Evolutionary conservation across 1,140 invertebrate species (phyloP).

Genomic region (Penaeus chinensis): DNA sequence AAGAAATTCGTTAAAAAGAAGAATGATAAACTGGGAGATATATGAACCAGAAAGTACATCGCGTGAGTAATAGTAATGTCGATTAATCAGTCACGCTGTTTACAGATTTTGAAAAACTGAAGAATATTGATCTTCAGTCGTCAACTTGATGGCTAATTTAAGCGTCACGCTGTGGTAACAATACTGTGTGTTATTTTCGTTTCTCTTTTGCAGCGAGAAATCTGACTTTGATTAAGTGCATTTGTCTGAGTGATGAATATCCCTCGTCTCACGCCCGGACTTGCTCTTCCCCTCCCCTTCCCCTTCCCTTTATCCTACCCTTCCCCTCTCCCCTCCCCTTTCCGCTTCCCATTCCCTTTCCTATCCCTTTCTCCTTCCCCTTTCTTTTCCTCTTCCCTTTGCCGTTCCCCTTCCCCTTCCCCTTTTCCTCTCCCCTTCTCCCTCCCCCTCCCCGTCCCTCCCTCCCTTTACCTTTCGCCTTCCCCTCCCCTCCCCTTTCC

Average conservation of each 20-base stretch:
- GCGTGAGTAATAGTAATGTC: too few species aligned
- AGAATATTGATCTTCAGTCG: too few species aligned
- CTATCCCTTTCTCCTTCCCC: background rate
- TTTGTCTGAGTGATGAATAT: background rate
- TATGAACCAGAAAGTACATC: background rate
- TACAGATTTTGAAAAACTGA: too few species aligned
- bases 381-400: background rate
- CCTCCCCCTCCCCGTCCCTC: too few species aligned
- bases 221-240: background rate
- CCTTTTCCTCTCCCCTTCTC: background rate
- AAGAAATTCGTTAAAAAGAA: background rate
- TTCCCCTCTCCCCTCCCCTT: background rate
- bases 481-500: too few species aligned
- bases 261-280: background rate
- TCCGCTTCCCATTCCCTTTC: background rate
- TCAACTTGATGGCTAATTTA: too few species aligned
- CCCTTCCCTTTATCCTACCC: background rate
- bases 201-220: background rate
- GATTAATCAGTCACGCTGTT: too few species aligned
- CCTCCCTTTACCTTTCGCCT: too few species aligned
- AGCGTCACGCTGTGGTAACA: too few species aligned
- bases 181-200: too few species aligned
- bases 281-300: background rate
- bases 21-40: background rate
- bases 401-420: background rate